Percentiles rank a stretch among this genome's conserved stretches.
Conservation (phyloP, 2,113 vertebrate species). For the Fukomys damarensis region DNA sequence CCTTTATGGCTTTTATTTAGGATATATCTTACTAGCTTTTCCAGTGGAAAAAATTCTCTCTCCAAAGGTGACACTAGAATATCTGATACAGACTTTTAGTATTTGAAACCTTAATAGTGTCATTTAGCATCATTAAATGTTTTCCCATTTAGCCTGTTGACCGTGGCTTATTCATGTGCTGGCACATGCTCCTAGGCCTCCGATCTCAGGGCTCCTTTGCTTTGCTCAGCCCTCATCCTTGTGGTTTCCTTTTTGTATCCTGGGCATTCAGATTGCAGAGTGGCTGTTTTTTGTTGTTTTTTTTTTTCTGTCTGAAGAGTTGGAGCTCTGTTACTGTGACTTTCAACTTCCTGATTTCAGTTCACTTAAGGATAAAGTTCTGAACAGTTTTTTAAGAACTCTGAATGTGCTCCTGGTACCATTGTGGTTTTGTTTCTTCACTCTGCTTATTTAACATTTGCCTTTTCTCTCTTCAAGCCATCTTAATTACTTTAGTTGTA, state of each 20-base stretch:
- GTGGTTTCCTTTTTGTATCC: slow-evolving; percentile 44
- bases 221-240: background rate
- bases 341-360: slow-evolving; percentile 58
- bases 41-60: background rate
- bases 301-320: slow-evolving; percentile 63
- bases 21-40: background rate
- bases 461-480: background rate
- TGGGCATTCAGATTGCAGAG: background rate
- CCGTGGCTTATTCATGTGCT: background rate
- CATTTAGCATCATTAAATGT: background rate
- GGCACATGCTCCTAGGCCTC: rapidly evolving
- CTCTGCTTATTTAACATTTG: background rate
- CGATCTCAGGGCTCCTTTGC: background rate
- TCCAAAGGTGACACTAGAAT: background rate
- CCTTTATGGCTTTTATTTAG: slow-evolving; percentile 2
- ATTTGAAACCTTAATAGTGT: background rate
- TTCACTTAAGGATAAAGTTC: slow-evolving; percentile 58
- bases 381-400: background rate
- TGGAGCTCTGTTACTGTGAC: background rate
- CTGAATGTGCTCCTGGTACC: background rate
- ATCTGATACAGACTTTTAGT: background rate
- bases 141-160: background rate
- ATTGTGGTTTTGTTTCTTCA: background rate
- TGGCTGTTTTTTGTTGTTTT: no score
- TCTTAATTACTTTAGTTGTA: background rate